Evolutionary conservation across 2,888 invertebrate species (phyloP).

Genomic region (Entomobrya proxima): DNA sequence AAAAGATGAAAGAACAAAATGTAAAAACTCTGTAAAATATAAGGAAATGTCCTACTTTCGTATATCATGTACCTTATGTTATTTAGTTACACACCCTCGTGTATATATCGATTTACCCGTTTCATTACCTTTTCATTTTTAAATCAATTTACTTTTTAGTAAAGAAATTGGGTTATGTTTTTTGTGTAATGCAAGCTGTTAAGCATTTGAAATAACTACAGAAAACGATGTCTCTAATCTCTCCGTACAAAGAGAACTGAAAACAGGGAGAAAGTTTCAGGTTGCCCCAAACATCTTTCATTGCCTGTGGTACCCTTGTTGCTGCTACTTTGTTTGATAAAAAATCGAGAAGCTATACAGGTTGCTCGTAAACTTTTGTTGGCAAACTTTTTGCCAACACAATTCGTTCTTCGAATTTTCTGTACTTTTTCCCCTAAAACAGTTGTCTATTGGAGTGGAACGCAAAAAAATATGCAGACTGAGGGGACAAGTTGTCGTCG

Average conservation of each 20-base stretch:
- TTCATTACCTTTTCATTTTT: background rate
- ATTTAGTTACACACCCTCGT: background rate
- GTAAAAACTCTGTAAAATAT: background rate
- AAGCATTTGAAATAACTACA: background rate
- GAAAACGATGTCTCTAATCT: background rate
- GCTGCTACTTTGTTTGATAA: background rate
- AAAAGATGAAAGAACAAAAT: background rate
- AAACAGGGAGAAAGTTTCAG: background rate
- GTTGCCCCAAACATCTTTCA: constrained; percentile 5
- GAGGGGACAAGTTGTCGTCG: background rate
- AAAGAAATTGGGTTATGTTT: background rate
- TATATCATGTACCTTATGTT: background rate
- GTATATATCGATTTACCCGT: background rate
- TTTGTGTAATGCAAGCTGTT: background rate
- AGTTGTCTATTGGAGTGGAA: background rate
- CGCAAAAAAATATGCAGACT: background rate
- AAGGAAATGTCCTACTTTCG: background rate
- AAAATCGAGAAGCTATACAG: too few relatives aligned
- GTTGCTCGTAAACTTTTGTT: background rate
- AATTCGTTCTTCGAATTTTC: background rate
- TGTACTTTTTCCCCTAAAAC: background rate
- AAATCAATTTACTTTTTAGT: constrained; percentile 8
- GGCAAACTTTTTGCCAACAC: constrained; percentile 7
- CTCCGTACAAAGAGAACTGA: background rate
- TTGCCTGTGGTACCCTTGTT: background rate